phyloP scores from a whole-genome alignment of 2,888 invertebrate species.

The Bellardia bayeri region DNA sequence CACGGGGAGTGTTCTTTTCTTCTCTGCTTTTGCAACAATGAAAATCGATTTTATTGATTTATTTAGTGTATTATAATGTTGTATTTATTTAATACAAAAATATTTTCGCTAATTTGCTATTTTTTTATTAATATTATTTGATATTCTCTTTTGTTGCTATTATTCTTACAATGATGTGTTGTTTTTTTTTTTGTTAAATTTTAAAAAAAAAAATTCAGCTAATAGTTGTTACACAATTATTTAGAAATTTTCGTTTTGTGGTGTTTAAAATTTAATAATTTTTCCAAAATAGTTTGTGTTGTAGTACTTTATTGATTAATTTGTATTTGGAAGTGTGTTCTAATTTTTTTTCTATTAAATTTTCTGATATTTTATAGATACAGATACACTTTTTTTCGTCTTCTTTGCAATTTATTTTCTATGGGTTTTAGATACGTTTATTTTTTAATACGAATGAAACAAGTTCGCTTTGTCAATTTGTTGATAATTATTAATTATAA shows the following conservation, averaged over 20 bases:
- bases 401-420: constrained; percentile 39
- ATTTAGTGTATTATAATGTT: constrained; percentile 1
- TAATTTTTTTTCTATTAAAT: constrained; percentile 52
- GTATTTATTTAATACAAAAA: constrained; percentile 23
- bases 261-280: constrained; percentile 18
- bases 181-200: constrained; percentile 41
- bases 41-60: constrained; percentile 72
- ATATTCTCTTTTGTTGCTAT: constrained; percentile 49
- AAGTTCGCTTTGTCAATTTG: constrained; percentile 26
- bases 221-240: constrained; percentile 70
- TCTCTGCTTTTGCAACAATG: constrained; percentile 42
- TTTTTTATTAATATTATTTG: constrained; percentile 13
- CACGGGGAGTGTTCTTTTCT: constrained; percentile 67
- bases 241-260: neutral
- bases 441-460: neutral
- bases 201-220: constrained; percentile 26
- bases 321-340: constrained; percentile 45
- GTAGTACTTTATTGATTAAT: constrained; percentile 5
- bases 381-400: constrained; percentile 66
- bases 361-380: constrained; percentile 68
- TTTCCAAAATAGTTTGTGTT: constrained; percentile 37
- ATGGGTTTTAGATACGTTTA: constrained; percentile 52
- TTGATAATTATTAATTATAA: constrained; percentile 36
- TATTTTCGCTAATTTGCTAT: constrained; percentile 36
- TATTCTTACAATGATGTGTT: constrained; percentile 49